These are phyloP conservation scores for Lasioglossum villosulum DNA, from an alignment of 2,888 invertebrate species.

Conservation along the genomic window DNA sequence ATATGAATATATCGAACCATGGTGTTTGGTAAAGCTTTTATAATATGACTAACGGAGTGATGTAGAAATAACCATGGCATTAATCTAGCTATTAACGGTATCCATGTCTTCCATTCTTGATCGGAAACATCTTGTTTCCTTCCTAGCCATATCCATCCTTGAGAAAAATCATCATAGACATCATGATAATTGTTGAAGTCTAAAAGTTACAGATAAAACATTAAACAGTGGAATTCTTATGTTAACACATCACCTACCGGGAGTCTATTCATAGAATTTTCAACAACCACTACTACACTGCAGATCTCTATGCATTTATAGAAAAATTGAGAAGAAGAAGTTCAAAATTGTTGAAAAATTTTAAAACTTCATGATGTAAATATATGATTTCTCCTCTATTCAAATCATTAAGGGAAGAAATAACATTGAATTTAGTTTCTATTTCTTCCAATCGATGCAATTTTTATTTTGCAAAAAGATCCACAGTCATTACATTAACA, in stretches of 20 bases:
- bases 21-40: slow-evolving; percentile 72
- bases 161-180: slow-evolving; percentile 85
- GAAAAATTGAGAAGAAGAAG: no score
- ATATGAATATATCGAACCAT: slow-evolving; percentile 70
- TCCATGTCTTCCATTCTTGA: slow-evolving; percentile 90
- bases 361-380: no score
- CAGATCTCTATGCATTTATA: no score
- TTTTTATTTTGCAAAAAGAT: no score
- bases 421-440: no score
- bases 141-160: slow-evolving; percentile 86
- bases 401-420: no score
- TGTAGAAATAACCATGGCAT: slow-evolving; percentile 87
- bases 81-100: slow-evolving; percentile 85
- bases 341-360: no score
- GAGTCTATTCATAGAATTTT: neutral
- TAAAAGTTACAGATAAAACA: slow-evolving; percentile 71
- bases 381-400: no score
- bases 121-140: slow-evolving; percentile 89
- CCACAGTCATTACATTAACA: neutral
- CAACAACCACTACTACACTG: neutral
- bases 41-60: slow-evolving; percentile 85
- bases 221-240: neutral
- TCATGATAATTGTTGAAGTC: slow-evolving; percentile 84
- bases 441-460: no score
- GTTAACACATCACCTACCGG: slow-evolving; percentile 9